Evolutionary conservation across 2,797 vertebrate species (phyloP).

Genomic region (Onychomys leucogaster): DNA sequence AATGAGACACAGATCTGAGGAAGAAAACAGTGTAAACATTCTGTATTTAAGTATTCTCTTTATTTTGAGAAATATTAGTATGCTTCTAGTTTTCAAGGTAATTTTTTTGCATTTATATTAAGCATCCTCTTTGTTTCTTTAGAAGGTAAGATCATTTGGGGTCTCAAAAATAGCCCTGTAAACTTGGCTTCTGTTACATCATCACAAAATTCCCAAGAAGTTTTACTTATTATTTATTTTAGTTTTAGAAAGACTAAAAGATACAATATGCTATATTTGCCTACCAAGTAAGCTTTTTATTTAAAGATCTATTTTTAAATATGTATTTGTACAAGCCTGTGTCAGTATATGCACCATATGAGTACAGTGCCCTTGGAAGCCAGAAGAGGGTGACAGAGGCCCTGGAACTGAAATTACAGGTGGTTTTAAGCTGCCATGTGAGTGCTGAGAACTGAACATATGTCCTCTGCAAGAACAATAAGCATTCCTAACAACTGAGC

Average conservation of each 20-base stretch:
- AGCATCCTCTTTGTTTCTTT: background rate
- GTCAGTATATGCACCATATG: background rate
- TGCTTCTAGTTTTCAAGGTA: background rate
- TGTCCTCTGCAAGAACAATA: background rate
- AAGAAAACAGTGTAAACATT: background rate
- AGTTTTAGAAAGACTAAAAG: conserved; percentile 17
- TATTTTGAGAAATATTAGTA: background rate
- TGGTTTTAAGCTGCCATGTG: background rate
- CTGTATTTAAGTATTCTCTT: background rate
- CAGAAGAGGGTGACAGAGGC: background rate
- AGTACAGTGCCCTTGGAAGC: background rate
- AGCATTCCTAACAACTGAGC: background rate
- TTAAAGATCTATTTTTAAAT: background rate
- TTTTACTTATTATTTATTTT: conserved; percentile 49
- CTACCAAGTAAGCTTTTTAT: conserved; percentile 22
- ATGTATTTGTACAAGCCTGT: no score
- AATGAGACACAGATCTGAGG: background rate
- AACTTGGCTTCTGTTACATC: conserved; percentile 1
- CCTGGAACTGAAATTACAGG: background rate
- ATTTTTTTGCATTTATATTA: background rate
- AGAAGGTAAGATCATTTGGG: background rate
- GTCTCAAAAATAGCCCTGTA: background rate
- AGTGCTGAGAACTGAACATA: background rate
- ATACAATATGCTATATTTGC: background rate
- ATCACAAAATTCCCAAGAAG: background rate